Evolutionary conservation across 2,797 vertebrate species (phyloP).

Genomic region (Cyclura pinguis): DNA sequence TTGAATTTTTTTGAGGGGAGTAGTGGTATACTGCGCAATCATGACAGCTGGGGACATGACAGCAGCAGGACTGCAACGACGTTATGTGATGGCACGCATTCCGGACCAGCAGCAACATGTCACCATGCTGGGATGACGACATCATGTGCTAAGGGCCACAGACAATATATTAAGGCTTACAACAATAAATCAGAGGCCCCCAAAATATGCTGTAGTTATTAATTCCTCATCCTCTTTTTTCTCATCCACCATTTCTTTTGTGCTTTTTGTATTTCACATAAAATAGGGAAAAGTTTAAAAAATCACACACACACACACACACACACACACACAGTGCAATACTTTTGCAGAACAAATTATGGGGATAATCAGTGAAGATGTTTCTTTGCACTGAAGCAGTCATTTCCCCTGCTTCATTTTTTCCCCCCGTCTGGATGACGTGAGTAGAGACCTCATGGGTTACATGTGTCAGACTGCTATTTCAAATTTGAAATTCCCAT

Average conservation of each 20-base stretch:
- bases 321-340: background rate
- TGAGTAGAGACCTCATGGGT: conserved; percentile 5
- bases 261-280: background rate
- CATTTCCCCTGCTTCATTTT: background rate
- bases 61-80: no score
- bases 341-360: background rate
- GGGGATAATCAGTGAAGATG: background rate
- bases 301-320: background rate
- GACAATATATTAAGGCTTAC: background rate
- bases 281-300: background rate
- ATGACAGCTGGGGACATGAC: no score
- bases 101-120: no score
- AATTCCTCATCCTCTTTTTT: background rate
- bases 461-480: conserved; percentile 19
- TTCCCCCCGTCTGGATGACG: background rate
- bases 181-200: background rate
- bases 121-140: no score
- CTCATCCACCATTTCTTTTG: background rate
- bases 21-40: no score
- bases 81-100: no score
- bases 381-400: background rate
- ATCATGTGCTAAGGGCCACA: no score
- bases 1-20: no score
- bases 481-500: conserved; percentile 21
- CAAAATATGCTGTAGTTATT: background rate